Evolutionary conservation across 2,113 vertebrate genomes (phyloP).

Genomic region (Bufo gargarizans): DNA sequence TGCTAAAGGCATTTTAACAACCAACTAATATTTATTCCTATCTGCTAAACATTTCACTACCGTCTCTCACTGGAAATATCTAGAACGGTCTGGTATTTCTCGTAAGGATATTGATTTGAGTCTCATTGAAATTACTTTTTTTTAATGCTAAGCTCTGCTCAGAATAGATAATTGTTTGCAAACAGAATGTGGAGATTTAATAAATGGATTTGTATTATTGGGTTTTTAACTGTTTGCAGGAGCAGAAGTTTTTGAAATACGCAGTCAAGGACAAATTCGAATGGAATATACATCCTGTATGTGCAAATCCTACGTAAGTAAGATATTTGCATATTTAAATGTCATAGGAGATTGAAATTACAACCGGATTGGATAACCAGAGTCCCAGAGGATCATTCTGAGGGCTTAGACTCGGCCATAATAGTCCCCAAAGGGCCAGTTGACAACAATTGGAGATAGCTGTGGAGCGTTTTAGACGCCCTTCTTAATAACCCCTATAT

Average conservation of each 20-base stretch:
- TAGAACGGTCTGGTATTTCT: slow-evolving; percentile 29
- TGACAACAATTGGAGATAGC: neutral
- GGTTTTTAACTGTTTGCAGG: neutral
- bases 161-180: slow-evolving; percentile 32
- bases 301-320: neutral
- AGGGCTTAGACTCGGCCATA: neutral
- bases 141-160: slow-evolving; percentile 6
- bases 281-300: too few relatives aligned
- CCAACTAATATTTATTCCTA: slow-evolving; percentile 48
- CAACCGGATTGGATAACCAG: neutral
- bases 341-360: neutral
- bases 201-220: slow-evolving; percentile 20
- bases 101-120: slow-evolving; percentile 27
- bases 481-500: too few relatives aligned
- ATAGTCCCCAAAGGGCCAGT: neutral
- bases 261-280: neutral
- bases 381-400: neutral
- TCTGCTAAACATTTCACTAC: slow-evolving; percentile 39
- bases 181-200: slow-evolving; percentile 34
- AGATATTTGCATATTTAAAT: too few relatives aligned
- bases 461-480: too few relatives aligned
- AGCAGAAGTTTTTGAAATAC: neutral
- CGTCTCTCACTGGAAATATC: slow-evolving; percentile 10
- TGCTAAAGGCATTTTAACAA: slow-evolving; percentile 31
- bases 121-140: slow-evolving; percentile 47